These are phyloP conservation scores for Philaethria dido DNA, from an alignment of 2,888 invertebrate species.

Conservation along the genomic window DNA sequence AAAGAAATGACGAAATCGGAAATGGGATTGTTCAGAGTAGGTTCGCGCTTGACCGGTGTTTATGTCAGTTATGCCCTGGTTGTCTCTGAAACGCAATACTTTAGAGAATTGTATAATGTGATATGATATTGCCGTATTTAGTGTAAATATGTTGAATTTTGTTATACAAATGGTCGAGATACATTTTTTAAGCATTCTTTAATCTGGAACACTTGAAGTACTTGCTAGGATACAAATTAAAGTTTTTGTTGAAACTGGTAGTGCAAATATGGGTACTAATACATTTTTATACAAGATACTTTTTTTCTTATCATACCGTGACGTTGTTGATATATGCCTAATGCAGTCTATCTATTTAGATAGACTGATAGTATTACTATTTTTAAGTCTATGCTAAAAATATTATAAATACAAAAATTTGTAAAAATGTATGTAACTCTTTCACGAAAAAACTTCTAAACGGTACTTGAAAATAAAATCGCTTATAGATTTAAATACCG, in stretches of 20 bases:
- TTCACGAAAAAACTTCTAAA: too few species aligned
- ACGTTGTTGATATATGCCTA: not conserved
- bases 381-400: too few species aligned
- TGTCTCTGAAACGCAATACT: conserved; percentile 45
- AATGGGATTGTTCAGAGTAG: conserved; percentile 40
- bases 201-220: conserved; percentile 11
- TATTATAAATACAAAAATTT: too few species aligned
- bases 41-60: conserved; percentile 42
- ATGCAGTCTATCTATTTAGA: not conserved
- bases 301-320: too few species aligned
- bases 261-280: not conserved
- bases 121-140: conserved; percentile 31
- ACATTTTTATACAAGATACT: not conserved
- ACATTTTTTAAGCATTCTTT: not conserved
- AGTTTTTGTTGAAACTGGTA: not conserved
- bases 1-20: conserved; percentile 38
- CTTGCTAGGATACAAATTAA: not conserved
- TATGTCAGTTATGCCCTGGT: conserved; percentile 46
- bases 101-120: conserved; percentile 46
- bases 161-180: conserved; percentile 20
- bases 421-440: too few species aligned
- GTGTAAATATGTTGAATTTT: conserved; percentile 28
- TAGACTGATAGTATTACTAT: too few species aligned
- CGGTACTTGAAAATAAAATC: too few species aligned
- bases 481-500: too few species aligned